Evolutionary conservation across 2,797 vertebrate genomes (phyloP), one percentile per base, ranked within the genome.

Genomic region (Chiloscyllium punctatum): DNA sequence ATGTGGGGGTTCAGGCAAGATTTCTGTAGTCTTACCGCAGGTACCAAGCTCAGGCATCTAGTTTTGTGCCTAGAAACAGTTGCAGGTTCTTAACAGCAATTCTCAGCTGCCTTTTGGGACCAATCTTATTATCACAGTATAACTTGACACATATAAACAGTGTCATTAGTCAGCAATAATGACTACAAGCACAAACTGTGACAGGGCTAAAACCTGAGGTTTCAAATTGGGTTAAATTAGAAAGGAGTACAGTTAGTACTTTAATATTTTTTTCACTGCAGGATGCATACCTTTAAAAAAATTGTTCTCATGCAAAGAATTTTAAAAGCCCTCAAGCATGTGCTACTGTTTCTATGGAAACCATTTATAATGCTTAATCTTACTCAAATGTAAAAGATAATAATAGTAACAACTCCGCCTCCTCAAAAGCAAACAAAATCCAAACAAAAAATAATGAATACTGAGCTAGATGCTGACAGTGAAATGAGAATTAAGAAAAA

Each of bases 401-500:
- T 88, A 88, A 57, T 88, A 88, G 51, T 30, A 88, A 53, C 51
- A 53, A 2, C 51, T 15, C 57, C 30, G 62, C 87, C 87, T 90
- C 53, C 53, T 94, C 30, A 69, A 21, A 48, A 18, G 23, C 8
- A 68, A 90, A 69, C 68, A 37, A 92, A 68, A n/a, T 16, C 57
- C n/a, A 68, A n/a, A n/a, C n/a, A 69, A 92, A 92, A 69, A 69
- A 91, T 66, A n/a, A 62, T 92, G 57, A 90, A 90, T 90, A 33
- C 30, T 69, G 66, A 71, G 42, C 9, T 91, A 62, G 57, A 91
- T 2, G 4, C 88, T n/a, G 33, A n/a, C 88, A 91, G 15, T 7
- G 57, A 91, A 37, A 33, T 66, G 62, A 91, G 33, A 66, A 57
- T 13, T 53, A 88, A 57, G 51, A 0, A 90, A 90, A 57, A 91